Evolutionary conservation across 2,888 invertebrate species (phyloP), one percentile per base, ranked within the genome.

Genomic region (Drosophila maculinotata): DNA sequence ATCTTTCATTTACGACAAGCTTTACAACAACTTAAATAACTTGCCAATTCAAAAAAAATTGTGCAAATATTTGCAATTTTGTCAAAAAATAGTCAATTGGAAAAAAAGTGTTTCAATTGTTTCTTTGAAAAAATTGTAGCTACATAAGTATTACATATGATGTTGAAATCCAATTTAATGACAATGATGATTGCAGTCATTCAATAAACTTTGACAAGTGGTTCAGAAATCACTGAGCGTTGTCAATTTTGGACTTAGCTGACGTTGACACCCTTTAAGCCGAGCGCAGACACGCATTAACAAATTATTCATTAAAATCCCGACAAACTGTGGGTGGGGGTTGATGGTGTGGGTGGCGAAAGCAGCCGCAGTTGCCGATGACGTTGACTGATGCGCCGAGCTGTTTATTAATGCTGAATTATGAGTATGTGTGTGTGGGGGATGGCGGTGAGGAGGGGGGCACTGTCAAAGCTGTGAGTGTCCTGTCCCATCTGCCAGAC

Each of bases 241-340:
- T 51, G 14, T 49, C 57, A 31, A 53, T 54, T 49, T 58, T 48
- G 36, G 36, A 58, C 45, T 47, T 26, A 25, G 17, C 63, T 56
- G 58, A 12, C 12, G 54, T 35, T 68, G 84, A 68, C 53, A 56
- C 64, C 57, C 62, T 38, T 63, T 47, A 47, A 45, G 62, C 51
- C 9, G 23, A 20, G 39, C 52, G 47, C 59, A 66, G 67, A 38
- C 49, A 62, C 60, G 65, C 65, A 75, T 85, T 79, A 69, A 69
- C 60, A 76, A 67, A 85, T 81, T 62, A 81, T 85, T 87, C 76
- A 81, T 81, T 87, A 71, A 74, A 84, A 84, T 71, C 64, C 41
- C 49, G 28, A 42, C 52, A 60, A 63, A 42, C 36, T 47, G 20
- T 20, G 20, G 20, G 20, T 20, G 20, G 31, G 33, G 20, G 25